phyloP scores from a whole-genome alignment of 2,797 vertebrate species.

The Phoebastria nigripes region DNA sequence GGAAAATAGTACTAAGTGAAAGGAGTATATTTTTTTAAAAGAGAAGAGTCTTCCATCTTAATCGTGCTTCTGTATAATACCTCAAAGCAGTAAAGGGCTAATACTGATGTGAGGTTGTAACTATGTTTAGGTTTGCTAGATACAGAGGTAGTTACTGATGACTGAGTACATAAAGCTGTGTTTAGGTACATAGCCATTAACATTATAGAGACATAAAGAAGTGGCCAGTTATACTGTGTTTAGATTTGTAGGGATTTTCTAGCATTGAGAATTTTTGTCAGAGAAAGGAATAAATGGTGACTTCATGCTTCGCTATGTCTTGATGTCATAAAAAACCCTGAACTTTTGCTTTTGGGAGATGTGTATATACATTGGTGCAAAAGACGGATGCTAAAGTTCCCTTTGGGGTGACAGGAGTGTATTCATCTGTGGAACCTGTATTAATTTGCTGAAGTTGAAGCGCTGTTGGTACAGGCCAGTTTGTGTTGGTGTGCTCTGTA shows the following conservation, averaged over 20 bases:
- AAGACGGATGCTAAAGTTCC: rapidly evolving
- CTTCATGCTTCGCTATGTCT: not conserved
- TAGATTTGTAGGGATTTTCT: not conserved
- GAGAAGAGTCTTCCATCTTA: not conserved
- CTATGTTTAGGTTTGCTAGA: not conserved
- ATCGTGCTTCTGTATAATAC: not conserved
- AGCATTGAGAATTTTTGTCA: not conserved
- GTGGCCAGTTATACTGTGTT: not conserved
- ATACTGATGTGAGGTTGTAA: not conserved
- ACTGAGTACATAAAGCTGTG: not conserved
- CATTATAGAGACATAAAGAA: not conserved
- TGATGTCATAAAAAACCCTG: not conserved
- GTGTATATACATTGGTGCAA: too few relatives aligned
- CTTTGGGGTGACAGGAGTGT: not conserved
- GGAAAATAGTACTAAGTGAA: not conserved
- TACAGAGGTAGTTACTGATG: not conserved
- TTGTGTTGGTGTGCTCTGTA: rapidly evolving
- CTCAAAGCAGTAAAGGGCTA: conserved; percentile 42
- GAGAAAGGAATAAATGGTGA: not conserved
- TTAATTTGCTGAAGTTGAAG: rapidly evolving
- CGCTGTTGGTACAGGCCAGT: rapidly evolving
- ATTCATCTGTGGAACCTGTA: not conserved
- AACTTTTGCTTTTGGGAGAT: not conserved
- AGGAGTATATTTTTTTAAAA: not conserved
- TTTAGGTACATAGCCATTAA: not conserved